Base-by-base conservation (phyloP, 2,888 invertebrate genomes). In the Apeira syringaria region DNA sequence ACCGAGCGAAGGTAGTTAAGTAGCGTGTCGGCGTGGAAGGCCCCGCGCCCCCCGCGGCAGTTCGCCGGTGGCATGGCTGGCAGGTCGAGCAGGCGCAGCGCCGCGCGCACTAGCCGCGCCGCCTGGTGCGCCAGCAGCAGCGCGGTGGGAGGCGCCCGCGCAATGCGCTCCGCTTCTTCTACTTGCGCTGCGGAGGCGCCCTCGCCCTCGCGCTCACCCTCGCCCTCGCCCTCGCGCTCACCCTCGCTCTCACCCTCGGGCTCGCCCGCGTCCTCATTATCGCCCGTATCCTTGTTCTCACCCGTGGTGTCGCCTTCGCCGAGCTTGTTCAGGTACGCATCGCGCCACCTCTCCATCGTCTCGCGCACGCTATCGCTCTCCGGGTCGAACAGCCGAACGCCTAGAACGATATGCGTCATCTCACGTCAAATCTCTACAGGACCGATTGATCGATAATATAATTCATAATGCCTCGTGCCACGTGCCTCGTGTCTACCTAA, bases 1-100 rank as follows among this genome's bases (percentile, higher is more conserved):
- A 69, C 80, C 50, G 85, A 83, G 45, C 85, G 80, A 35, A 87
- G 49, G 50, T 80, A 85, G 66, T 87, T 87, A 30, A 87, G 76
- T 49, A 87, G 63, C 4, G 87, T 80, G 61, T 83, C 84, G 1
- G 86, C 85, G 56, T 87, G 84, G 63, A 83, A 79, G 40, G 80
- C 76, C 22, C 74, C 78, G 17, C 50, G 48, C 31, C 82, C 83
- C 20, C 11, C 9, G 2, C 32, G 53, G 62, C 85, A 84, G 55
- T 65, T 62, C 29, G 71, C 75, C 39, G 52, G 29, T 6, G 52
- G 47, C 6, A 50, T 57, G 15, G 37, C 28, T 6, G 68, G 66
- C 53, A 76, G 66, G 4, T 27, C 49, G 47, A 68, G 58, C 13
- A 74, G 66, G 4, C 29, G 49, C 48, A 68, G 59, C 15, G 75